Evolutionary conservation across 1,140 invertebrate species (phyloP), one percentile per base, ranked within the genome.

Genomic region (Dreissena polymorpha): DNA sequence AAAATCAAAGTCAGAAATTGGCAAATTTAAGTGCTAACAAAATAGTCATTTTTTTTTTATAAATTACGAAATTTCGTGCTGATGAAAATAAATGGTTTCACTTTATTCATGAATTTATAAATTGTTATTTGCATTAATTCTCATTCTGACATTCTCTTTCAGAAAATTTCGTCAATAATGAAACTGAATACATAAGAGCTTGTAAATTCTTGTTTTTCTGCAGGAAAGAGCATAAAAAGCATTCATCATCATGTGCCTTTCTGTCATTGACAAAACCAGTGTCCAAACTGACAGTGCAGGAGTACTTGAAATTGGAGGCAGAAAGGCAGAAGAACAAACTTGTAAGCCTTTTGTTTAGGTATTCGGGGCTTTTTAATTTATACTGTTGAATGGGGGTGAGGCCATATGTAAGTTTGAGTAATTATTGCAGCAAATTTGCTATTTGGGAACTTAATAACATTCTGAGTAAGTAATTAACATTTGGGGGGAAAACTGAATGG

Each of bases 141-240:
- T 39, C 39, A 5, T 39, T 2, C 3, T 39, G 3, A 39, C 39
- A 2, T 39, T 39, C 8, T 39, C 39, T 8, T 39, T 39, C 39
- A 39, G 39, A 39, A 2, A 39, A 39, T 39, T 39, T 39, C 39
- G 8, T 39, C 8, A 5, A 39, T 2, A 39, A 5, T 39, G 8
- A 5, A 39, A 39, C 39, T 39, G 39, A 39, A 39, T 39, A 39
- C 39, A 39, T 39, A 39, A 39, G 39, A 39, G 8, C 8, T 39
- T 39, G 39, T 39, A 39, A 39, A 39, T 39, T 39, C 39, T 39
- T n/a, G n/a, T 8, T 39, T 39, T 39, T 39, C 91, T 89, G 10
- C 63, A 94, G 94, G 93, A 51, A 83, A 25, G 94, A 95, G 86
- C 94, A 95, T 85, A 82, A 84, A 49, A 93, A 92, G 25, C 94